Evolutionary conservation across 1,140 invertebrate genomes (phyloP), one percentile per base, ranked within the genome.

Genomic region (Microplitis mediator): DNA sequence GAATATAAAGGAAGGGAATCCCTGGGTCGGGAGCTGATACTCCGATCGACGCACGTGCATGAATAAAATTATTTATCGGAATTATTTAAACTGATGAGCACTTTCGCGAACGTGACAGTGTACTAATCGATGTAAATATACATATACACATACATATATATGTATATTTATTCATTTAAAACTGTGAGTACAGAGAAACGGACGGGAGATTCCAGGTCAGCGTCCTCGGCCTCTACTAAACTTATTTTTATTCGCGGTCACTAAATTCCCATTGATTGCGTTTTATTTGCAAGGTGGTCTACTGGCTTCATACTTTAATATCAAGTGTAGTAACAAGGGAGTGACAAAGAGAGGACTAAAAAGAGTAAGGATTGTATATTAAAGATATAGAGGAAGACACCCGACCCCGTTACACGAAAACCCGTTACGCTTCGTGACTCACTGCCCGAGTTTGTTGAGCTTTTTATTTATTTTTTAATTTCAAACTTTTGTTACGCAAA

Each of bases 201-300:
- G 23, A 36, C 71, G 64, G 52, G 76, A 69, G 76, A 84, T 87
- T 87, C 82, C 84, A 84, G 84, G 85, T 85, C 85, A 85, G 74
- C 80, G 81, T 83, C 78, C 79, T 23, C 23, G 79, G 78, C 77
- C 78, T 78, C 81, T 23, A 11, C 39, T 45, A 23, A 23, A 23
- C 23, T 23, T 23, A 23, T 78, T 79, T 52, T 14, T 35, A n/a
- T 65, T 77, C 73, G 78, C 79, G 77, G 82, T 85, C 81, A 82
- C 75, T 79, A 81, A 85, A 76, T 54, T 71, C 68, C 71, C 70
- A 31, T 72, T 61, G 62, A 71, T 32, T 56, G n/a, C n/a, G 45
- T 51, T 51, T 51, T n/a, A 51, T 51, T n/a, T 2, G 45, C 6
- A 9, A 1, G 16, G 54, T 14, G 54, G n/a, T 58, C 5, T 58